Conservation (phyloP, 2,113 vertebrate genomes). For the Pycnonotus jocosus region DNA sequence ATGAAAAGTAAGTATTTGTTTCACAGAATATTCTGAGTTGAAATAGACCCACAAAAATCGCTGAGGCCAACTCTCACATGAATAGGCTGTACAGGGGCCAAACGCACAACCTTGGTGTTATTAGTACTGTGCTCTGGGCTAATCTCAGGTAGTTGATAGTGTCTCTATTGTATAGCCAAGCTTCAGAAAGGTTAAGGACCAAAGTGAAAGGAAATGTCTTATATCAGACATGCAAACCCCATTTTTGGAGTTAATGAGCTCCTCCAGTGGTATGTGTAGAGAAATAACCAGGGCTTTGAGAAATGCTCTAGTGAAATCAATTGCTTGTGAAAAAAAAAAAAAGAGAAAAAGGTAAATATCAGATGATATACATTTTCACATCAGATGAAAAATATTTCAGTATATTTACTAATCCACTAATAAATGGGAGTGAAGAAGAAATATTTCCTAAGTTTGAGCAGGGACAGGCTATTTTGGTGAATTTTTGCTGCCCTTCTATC, state of each 20-base stretch:
- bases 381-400: neutral
- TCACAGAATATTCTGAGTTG: neutral
- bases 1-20: neutral
- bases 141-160: neutral
- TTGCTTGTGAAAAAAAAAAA: neutral
- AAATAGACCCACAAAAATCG: accelerated
- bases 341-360: neutral
- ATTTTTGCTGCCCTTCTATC: neutral
- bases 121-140: neutral
- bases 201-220: neutral
- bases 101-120: accelerated
- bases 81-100: neutral
- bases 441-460: neutral
- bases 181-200: neutral
- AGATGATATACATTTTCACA: neutral
- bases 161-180: neutral
- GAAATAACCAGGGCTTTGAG: neutral
- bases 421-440: neutral
- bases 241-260: neutral
- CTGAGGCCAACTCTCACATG: no score
- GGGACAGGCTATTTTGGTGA: accelerated
- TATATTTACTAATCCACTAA: neutral
- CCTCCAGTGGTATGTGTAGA: neutral
- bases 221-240: neutral
- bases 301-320: neutral